Evolutionary conservation across 2,888 invertebrate genomes (phyloP).

Genomic region (Sarcophaga rosellei): DNA sequence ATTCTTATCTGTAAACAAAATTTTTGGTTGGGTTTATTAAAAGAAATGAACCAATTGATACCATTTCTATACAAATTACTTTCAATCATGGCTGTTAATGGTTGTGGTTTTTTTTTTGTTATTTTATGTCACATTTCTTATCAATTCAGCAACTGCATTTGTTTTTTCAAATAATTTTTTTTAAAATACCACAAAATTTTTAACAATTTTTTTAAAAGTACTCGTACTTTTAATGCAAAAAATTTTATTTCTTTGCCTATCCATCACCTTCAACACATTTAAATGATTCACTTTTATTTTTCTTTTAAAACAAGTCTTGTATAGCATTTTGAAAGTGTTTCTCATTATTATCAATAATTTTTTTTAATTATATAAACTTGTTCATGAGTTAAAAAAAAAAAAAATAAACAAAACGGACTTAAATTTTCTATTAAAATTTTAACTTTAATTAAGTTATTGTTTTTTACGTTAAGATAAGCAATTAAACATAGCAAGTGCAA

Average conservation of each 20-base stretch:
- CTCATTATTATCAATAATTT: not conserved
- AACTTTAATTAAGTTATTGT: not conserved
- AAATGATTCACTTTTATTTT: too few species aligned
- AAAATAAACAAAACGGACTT: not conserved
- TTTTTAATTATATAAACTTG: not conserved
- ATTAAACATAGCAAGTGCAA: too few species aligned
- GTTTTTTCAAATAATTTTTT: not conserved
- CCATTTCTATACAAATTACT: not conserved
- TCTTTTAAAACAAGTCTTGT: too few species aligned
- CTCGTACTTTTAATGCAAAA: too few species aligned
- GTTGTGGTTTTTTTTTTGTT: too few species aligned
- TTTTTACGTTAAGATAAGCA: too few species aligned
- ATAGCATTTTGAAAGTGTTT: too few species aligned
- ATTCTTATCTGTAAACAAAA: not conserved
- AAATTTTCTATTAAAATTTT: not conserved
- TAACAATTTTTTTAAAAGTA: not conserved
- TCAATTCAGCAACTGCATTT: not conserved
- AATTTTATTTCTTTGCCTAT: too few species aligned
- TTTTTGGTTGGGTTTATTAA: not conserved
- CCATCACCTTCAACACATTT: too few species aligned
- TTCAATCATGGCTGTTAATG: too few species aligned
- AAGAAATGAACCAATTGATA: not conserved
- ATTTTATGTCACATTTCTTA: not conserved
- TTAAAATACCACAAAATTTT: not conserved
- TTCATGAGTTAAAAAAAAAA: not conserved